Conservation (phyloP, 1,140 invertebrate species). For the Myzus persicae region DNA sequence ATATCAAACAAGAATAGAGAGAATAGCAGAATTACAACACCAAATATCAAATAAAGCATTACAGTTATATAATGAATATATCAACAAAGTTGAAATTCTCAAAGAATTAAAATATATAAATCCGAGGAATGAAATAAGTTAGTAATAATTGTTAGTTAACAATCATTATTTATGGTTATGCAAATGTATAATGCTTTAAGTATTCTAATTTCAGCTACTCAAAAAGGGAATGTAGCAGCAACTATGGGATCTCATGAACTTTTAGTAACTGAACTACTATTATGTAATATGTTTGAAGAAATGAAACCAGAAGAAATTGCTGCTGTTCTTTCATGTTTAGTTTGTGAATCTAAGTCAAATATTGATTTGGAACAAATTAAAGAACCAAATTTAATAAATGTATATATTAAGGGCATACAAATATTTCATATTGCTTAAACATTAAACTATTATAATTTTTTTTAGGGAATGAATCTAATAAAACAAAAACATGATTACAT, state of each 20-base stretch:
- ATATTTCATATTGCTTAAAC: constrained; percentile 9
- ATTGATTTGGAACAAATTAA: constrained; percentile 61
- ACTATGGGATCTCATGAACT: constrained; percentile 94
- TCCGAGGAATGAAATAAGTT: constrained; percentile 52
- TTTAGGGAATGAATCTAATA: constrained; percentile 70
- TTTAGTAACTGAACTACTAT: constrained; percentile 94
- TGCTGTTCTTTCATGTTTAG: constrained; percentile 87
- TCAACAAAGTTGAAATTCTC: constrained; percentile 74
- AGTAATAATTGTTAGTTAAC: background rate
- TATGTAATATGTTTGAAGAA: constrained; percentile 88
- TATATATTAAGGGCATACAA: background rate
- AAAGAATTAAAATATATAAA: constrained; percentile 74
- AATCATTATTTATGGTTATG: background rate
- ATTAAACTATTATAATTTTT: constrained; percentile 58
- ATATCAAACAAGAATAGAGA: constrained; percentile 54
- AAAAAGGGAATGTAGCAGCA: constrained; percentile 94
- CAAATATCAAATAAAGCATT: constrained; percentile 53
- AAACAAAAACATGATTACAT: constrained; percentile 66
- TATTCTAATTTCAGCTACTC: constrained; percentile 68
- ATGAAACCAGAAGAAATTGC: constrained; percentile 90
- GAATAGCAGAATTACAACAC: constrained; percentile 42
- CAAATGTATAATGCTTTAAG: background rate
- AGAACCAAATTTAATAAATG: constrained; percentile 48
- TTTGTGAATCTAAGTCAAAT: constrained; percentile 84
- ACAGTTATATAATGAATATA: constrained; percentile 56